Evolutionary conservation across 2,113 vertebrate species (phyloP).

Genomic region (Microtus ochrogaster): DNA sequence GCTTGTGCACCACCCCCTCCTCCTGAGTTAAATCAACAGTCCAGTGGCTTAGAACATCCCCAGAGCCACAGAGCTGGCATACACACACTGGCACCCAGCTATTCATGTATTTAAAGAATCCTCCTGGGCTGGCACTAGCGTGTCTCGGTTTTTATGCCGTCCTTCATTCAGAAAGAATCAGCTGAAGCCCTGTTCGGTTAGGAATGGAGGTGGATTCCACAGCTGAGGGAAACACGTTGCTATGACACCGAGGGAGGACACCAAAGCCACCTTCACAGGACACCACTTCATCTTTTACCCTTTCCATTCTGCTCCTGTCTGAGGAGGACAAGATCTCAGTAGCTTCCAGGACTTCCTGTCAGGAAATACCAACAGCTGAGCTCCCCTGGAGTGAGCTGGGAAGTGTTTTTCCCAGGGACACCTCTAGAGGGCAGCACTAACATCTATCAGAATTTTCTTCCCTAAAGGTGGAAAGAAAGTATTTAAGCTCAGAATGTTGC

Average conservation of each 20-base stretch:
- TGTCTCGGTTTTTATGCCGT: background rate
- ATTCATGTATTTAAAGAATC: background rate
- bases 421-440: background rate
- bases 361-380: background rate
- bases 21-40: background rate
- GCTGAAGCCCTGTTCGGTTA: fast-evolving
- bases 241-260: background rate
- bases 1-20: background rate
- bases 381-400: too few species aligned
- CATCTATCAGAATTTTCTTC: background rate
- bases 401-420: background rate
- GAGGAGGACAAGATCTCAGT: background rate
- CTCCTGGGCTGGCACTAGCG: background rate
- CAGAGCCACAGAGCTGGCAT: background rate
- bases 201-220: background rate
- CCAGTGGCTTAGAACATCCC: too few species aligned
- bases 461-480: background rate
- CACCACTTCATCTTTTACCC: background rate
- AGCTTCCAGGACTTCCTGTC: background rate
- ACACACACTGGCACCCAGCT: background rate
- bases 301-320: background rate
- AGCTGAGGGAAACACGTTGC: background rate
- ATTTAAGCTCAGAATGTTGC: background rate
- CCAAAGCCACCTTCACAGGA: background rate
- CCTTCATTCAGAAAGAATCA: background rate